A percentile compares a stretch with the other conserved stretches of the same genome.
Evolutionary conservation across 35 echinoderm and acorn worm species (phyloP).

Genomic region (Ophiothrix spiculata): DNA sequence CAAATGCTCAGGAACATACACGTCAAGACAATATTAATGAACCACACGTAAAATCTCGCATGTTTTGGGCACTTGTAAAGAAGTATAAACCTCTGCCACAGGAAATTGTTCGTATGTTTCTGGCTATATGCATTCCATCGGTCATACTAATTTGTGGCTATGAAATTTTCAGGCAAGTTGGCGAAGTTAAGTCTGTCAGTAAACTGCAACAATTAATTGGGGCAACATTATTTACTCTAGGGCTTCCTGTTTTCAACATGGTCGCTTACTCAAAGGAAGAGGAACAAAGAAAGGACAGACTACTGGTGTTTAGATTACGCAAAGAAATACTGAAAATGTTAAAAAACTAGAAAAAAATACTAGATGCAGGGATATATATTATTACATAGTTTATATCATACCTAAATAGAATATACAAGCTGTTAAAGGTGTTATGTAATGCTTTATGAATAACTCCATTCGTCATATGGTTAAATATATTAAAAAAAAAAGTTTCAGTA

Average conservation of each 20-base stretch:
- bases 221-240: neutral
- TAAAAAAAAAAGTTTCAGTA: too few relatives aligned
- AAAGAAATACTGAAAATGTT: neutral
- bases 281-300: neutral
- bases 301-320: neutral
- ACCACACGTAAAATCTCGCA: neutral
- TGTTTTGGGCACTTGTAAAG: neutral
- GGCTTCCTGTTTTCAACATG: neutral
- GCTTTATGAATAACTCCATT: too few relatives aligned
- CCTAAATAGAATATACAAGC: too few relatives aligned
- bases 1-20: neutral
- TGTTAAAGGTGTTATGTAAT: too few relatives aligned
- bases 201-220: neutral
- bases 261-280: neutral
- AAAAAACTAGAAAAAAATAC: too few relatives aligned
- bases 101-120: neutral
- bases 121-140: neutral
- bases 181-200: neutral
- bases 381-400: too few relatives aligned
- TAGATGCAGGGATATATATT: too few relatives aligned
- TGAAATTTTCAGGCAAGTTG: neutral
- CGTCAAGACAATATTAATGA: neutral
- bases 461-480: too few relatives aligned
- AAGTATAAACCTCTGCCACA: neutral
- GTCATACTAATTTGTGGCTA: neutral